Evolutionary conservation across 2,113 vertebrate genomes (phyloP).

Genomic region (Donacobius atricapilla): DNA sequence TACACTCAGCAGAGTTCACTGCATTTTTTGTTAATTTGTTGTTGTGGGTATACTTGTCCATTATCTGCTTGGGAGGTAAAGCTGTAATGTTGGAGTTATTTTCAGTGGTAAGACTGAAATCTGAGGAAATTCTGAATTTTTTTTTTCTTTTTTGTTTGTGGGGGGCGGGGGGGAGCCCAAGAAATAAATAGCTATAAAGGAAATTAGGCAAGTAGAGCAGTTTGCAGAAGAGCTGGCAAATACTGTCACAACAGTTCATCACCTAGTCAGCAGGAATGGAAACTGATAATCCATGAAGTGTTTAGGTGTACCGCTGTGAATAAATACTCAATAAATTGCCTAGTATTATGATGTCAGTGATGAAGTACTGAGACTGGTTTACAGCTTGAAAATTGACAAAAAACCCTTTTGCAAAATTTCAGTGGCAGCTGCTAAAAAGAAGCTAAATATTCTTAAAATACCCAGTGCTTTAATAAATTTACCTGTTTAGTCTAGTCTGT

Average conservation of each 20-base stretch:
- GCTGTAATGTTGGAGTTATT: background rate
- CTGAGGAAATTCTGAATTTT: background rate
- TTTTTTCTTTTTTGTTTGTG: background rate
- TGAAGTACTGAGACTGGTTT: background rate
- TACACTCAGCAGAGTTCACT: background rate
- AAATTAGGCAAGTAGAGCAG: background rate
- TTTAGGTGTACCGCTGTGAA: background rate
- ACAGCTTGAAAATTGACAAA: background rate
- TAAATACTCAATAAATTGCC: background rate
- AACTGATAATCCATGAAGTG: background rate
- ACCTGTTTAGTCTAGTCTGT: background rate
- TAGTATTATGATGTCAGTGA: background rate
- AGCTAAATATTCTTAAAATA: background rate
- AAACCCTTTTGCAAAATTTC: background rate
- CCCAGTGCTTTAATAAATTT: background rate
- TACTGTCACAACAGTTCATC: background rate
- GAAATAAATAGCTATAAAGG: background rate
- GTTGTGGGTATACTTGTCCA: background rate
- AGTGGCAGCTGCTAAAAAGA: background rate
- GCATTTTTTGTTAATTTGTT: background rate
- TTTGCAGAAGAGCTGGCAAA: background rate
- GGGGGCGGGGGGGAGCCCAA: too few species aligned
- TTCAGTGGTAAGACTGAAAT: background rate
- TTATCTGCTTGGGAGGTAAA: background rate
- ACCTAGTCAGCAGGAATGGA: background rate